phyloP scores from a whole-genome alignment of 1,140 invertebrate genomes.

The Homarus americanus region DNA sequence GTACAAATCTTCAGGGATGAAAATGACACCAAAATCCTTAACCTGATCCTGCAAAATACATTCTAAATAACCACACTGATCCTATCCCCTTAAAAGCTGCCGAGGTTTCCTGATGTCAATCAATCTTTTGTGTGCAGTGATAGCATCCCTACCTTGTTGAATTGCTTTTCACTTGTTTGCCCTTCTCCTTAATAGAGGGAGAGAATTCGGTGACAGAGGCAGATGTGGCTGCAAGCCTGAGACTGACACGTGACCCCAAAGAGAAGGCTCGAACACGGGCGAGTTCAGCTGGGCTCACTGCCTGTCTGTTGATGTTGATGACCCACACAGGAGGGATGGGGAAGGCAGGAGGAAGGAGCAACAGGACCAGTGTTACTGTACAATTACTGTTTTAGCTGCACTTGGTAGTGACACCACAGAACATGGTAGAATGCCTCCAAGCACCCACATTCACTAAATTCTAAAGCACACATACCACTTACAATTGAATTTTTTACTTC shows the following conservation, averaged over 20 bases:
- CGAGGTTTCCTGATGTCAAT: background rate
- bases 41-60: background rate
- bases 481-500: background rate
- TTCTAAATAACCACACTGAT: background rate
- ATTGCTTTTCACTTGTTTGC: conserved; percentile 73
- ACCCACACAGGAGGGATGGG: conserved; percentile 55
- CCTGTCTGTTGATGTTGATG: conserved; percentile 56
- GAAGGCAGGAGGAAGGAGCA: conserved; percentile 58
- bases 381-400: conserved; percentile 43
- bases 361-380: conserved; percentile 52
- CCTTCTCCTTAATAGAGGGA: conserved; percentile 69
- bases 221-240: conserved; percentile 66
- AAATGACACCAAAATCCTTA: background rate
- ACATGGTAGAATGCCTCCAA: conserved; percentile 41
- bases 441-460: conserved; percentile 28
- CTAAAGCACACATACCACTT: conserved; percentile 16
- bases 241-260: conserved; percentile 73
- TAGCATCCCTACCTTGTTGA: conserved; percentile 68
- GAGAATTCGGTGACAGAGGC: conserved; percentile 57
- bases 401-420: conserved; percentile 40
- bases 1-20: background rate
- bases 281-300: conserved; percentile 66
- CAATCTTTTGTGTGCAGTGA: conserved; percentile 22
- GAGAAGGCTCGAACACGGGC: conserved; percentile 74
- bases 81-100: background rate